These are phyloP conservation scores for Conomelus anceps DNA, from an alignment of 2,888 invertebrate species.

Conservation along the genomic window DNA sequence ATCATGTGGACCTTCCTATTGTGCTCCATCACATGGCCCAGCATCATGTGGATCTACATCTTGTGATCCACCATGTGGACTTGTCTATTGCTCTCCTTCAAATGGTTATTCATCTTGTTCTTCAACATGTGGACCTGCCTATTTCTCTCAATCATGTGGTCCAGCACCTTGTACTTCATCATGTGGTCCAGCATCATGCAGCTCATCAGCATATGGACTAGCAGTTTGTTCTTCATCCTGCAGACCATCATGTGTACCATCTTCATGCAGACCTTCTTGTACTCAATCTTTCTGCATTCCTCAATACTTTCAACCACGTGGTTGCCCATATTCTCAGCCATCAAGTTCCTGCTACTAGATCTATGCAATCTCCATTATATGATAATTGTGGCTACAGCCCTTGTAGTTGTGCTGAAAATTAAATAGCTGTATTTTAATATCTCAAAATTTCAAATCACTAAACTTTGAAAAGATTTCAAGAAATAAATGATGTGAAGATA, in stretches of 20 bases:
- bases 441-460: too few species aligned
- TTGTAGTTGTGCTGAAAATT: background rate
- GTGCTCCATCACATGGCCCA: background rate
- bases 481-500: too few species aligned
- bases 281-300: background rate
- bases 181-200: background rate
- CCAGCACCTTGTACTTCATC: background rate
- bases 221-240: too few species aligned
- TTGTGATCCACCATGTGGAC: background rate
- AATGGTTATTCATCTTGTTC: background rate
- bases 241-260: background rate
- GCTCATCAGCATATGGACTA: too few species aligned
- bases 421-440: background rate
- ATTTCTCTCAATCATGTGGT: background rate
- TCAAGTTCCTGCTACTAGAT: background rate
- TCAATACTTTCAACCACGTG: background rate
- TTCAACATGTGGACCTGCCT: background rate
- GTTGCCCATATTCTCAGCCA: background rate
- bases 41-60: background rate
- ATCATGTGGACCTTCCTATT: background rate
- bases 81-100: background rate
- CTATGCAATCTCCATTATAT: background rate
- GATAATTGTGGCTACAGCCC: background rate
- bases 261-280: background rate
- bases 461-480: too few species aligned